These are phyloP conservation scores for Falco columbarius DNA, from an alignment of 2,797 vertebrate species.

Conservation along the genomic window DNA sequence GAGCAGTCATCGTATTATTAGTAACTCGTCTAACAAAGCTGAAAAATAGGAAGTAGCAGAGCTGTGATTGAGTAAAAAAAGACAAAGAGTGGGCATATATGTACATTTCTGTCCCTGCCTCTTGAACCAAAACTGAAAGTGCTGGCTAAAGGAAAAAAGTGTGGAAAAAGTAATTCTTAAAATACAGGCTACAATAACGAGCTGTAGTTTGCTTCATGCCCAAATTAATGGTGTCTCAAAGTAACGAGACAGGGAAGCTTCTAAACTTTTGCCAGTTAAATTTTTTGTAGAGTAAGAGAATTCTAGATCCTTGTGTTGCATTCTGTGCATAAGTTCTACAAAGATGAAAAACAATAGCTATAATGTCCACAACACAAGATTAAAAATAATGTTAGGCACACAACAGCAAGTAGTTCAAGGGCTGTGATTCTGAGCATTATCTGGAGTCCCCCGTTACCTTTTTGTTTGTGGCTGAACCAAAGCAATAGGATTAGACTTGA, in stretches of 20 bases:
- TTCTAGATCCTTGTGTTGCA: not conserved
- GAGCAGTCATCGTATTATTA: not conserved
- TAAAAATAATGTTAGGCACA: not conserved
- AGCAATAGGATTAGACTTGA: accelerated
- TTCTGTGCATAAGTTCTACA: not conserved
- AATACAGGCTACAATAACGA: not conserved
- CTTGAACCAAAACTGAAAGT: not conserved
- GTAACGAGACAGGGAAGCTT: not conserved
- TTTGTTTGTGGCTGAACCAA: not conserved
- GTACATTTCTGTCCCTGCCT: not conserved
- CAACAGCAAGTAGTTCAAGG: not conserved
- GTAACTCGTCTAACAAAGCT: not conserved
- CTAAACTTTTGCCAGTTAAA: not conserved
- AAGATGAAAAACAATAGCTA: not conserved
- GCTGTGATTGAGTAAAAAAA: not conserved
- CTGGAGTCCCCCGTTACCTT: not conserved
- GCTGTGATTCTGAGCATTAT: not conserved
- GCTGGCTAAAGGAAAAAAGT: not conserved
- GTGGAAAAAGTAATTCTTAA: not conserved
- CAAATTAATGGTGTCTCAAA: not conserved
- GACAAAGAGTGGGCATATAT: not conserved
- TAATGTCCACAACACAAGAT: not conserved
- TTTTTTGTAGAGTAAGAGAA: not conserved
- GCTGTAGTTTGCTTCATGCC: not conserved
- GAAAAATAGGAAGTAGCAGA: not conserved